Evolutionary conservation across 2,888 invertebrate genomes (phyloP).

Genomic region (Bombylius major): DNA sequence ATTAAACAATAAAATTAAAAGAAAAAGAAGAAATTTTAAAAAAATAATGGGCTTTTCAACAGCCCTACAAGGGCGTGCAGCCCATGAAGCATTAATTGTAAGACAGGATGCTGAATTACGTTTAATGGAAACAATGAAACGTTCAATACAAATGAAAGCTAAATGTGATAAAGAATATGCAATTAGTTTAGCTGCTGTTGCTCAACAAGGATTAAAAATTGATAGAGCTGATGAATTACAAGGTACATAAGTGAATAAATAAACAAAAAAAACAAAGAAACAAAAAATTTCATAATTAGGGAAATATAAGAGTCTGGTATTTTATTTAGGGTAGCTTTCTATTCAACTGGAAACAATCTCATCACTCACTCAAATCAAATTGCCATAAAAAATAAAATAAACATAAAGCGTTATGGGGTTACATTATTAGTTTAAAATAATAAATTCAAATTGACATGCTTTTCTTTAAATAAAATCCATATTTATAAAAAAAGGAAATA

Average conservation of each 20-base stretch:
- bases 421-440: too few relatives aligned
- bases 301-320: too few relatives aligned
- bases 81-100: slow-evolving; percentile 80
- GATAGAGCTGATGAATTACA: slow-evolving; percentile 43
- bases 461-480: too few relatives aligned
- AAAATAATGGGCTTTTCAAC: slow-evolving; percentile 68
- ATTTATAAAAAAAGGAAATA: too few relatives aligned
- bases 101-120: slow-evolving; percentile 88
- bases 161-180: slow-evolving; percentile 90
- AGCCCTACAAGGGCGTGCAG: slow-evolving; percentile 72
- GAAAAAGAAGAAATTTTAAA: too few relatives aligned
- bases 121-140: slow-evolving; percentile 81
- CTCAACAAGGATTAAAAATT: slow-evolving; percentile 71
- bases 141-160: slow-evolving; percentile 74
- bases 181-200: slow-evolving; percentile 64
- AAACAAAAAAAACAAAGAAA: neutral
- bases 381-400: too few relatives aligned
- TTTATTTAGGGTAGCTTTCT: too few relatives aligned
- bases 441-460: too few relatives aligned
- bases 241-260: slow-evolving; percentile 25
- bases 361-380: too few relatives aligned
- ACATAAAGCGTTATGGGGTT: too few relatives aligned
- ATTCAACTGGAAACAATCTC: too few relatives aligned
- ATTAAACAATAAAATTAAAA: too few relatives aligned
- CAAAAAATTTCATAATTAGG: neutral